Evolutionary conservation across 1,140 invertebrate species (phyloP), one percentile per base, ranked within the genome.

Genomic region (Lerema accius): DNA sequence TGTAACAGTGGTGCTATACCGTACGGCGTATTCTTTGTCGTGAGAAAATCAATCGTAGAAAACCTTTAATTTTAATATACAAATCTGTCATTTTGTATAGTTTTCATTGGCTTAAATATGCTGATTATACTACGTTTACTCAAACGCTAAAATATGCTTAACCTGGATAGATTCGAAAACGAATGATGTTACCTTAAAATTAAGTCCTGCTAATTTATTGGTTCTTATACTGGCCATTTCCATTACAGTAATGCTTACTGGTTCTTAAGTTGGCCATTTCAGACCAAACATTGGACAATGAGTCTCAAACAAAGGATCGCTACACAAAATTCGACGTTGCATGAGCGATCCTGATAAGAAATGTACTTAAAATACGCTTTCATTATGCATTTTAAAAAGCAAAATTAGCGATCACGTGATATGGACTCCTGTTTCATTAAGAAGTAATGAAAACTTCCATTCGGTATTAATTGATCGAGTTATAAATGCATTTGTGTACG

Each of bases 371-470:
- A 45, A 46, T 14, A 9, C 42, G 40, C 55, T 46, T 58, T 58
- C 55, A 46, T 58, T 58, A 35, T 16, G 26, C 55, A 58, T 46
- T 58, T 80, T 78, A 78, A 78, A 74, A 80, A 71, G 70, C 71
- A 80, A 78, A 80, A 78, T 80, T 80, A 78, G 75, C 64, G 75
- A 78, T 80, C 71, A 56, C 23, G 45, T 69, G 74, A 75, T 79
- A 79, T 15, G 53, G 73, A 56, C 65, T 71, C 69, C 66, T 67
- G 71, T 74, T 78, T 76, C 73, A 82, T 79, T 77, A 81, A 76
- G 77, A 73, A 66, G 69, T 79, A 79, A 79, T 82, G 76, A 79
- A 80, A 79, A 75, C 71, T 78, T 76, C 72, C 62, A 58, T 42
- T 69, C 67, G 35, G 71, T 71, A 78, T 81, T 78, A 81, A 78